Percentiles rank a stretch among this genome's conserved stretches.
Conservation (phyloP, 2,113 vertebrate genomes). For the Gavialis gangeticus region DNA sequence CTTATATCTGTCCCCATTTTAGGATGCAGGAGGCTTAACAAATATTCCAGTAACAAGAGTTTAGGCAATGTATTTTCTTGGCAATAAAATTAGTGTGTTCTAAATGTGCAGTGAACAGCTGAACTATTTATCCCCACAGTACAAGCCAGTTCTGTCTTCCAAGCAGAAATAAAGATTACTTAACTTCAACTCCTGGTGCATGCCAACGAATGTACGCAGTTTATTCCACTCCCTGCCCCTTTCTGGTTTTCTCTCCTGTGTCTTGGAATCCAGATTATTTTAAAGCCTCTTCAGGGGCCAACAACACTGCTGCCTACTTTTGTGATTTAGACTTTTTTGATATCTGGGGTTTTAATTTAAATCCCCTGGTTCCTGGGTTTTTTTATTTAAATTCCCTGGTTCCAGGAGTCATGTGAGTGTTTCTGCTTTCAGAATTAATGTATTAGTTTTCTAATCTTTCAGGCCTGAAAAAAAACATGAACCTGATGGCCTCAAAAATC, state of each 20-base stretch:
- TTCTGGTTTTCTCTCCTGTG: not conserved
- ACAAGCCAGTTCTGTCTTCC: not conserved
- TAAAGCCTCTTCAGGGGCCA: not conserved
- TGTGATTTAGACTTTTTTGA: not conserved
- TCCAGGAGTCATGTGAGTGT: not conserved
- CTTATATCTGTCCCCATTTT: accelerated
- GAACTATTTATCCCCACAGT: not conserved
- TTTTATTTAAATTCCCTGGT: not conserved
- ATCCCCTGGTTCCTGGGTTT: not conserved
- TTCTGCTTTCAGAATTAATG: not conserved
- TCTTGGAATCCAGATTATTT: not conserved
- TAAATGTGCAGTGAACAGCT: not conserved
- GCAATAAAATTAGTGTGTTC: not conserved
- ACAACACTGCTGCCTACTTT: not conserved
- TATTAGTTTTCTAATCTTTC: not conserved
- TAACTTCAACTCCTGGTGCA: not conserved
- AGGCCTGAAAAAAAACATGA: not conserved
- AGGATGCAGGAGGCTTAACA: accelerated
- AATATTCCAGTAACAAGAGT: not conserved
- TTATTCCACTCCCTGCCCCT: not conserved
- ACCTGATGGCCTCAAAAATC: not conserved
- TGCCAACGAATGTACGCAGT: not conserved
- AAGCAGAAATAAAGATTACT: not conserved
- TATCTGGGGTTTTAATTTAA: not conserved
- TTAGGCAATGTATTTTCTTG: not conserved